A percentile compares a stretch with the other conserved stretches of the same genome.
Evolutionary conservation across 1,140 invertebrate genomes (phyloP).

Genomic region (Pseudomyrmex cubaensis): DNA sequence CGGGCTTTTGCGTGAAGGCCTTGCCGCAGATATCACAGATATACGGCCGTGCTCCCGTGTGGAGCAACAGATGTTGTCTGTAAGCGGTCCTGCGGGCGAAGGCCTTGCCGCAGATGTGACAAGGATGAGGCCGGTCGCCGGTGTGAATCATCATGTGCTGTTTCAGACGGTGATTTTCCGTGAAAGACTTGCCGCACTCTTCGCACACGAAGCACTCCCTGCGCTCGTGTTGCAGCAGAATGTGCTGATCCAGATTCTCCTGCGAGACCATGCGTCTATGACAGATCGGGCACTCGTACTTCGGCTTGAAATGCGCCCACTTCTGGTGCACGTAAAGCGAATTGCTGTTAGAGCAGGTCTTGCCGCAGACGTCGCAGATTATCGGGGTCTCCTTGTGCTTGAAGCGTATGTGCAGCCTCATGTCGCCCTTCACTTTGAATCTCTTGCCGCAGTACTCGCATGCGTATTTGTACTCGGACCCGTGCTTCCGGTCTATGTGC

Average conservation of each 20-base stretch:
- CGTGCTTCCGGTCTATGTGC: slow-evolving; percentile 84
- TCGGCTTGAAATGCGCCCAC: slow-evolving; percentile 79
- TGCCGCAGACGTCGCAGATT: slow-evolving; percentile 85
- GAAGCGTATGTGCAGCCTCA: slow-evolving; percentile 82
- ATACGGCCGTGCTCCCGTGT: slow-evolving; percentile 89
- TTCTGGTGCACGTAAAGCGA: slow-evolving; percentile 78
- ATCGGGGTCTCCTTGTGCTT: slow-evolving; percentile 84
- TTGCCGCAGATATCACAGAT: slow-evolving; percentile 84
- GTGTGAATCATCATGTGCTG: slow-evolving; percentile 90
- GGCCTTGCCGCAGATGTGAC: slow-evolving; percentile 90
- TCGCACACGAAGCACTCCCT: slow-evolving; percentile 87
- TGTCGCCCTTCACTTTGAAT: slow-evolving; percentile 85
- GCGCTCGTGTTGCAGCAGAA: slow-evolving; percentile 77
- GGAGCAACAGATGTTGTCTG: slow-evolving; percentile 89
- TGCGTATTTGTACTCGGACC: slow-evolving; percentile 73
- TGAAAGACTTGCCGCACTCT: slow-evolving; percentile 90
- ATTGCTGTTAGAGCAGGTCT: slow-evolving; percentile 78
- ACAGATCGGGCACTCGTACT: slow-evolving; percentile 80
- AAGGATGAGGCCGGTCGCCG: slow-evolving; percentile 90
- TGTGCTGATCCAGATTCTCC: slow-evolving; percentile 79
- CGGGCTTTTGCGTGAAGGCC: slow-evolving; percentile 82
- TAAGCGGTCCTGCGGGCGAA: slow-evolving; percentile 87
- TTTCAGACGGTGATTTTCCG: slow-evolving; percentile 79
- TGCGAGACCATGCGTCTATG: slow-evolving; percentile 77
- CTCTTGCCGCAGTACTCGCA: slow-evolving; percentile 84